Base-by-base conservation (phyloP, 1,140 invertebrate species). In the Acromyrmex echinatior region DNA sequence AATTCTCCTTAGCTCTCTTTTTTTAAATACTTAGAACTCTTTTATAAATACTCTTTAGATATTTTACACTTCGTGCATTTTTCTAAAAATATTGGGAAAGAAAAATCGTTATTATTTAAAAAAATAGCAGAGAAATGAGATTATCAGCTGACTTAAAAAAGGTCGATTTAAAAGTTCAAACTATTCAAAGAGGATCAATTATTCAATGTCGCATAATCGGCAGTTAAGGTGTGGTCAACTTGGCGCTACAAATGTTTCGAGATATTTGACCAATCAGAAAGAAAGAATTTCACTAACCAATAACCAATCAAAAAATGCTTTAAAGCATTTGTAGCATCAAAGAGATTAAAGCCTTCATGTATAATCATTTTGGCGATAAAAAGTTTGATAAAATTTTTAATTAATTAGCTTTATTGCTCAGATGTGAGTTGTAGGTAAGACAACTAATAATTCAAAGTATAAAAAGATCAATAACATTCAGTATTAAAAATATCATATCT, bases 71-170 rank as follows among this genome's bases (percentile, higher is more conserved):
- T 31, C 16, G 12, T 35, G 1, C n/a, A 5, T n/a, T 39, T 62
- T 16, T 7, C 18, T 53, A 25, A 68, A 35, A 39, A 21, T 12
- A 39, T 21, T 35, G 2, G 16, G 14, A 51, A 62, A 60, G 18
- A 39, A 21, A 39, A 39, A 62, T 60, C 3, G 21, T 62, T 53
- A 53, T 16, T 6, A 53, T 12, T 31, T 45, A 2, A 2, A 45
- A 16, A 78, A 78, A 63, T 25, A 78, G 21, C 21, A 18, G 10
- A 45, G 3, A 49, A 65, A 78, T 45, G 16, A 58, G n/a, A 58
- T 58, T 21, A 9, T 2, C 71, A 49, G 12, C 12, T 12, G 18
- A 53, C 10, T 58, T 7, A 7, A 6, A 76, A 58, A 60, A 31
- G 14, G 3, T 60, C 14, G 7, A 39, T 21, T 79, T 66, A 51